phyloP scores from a whole-genome alignment of 2,113 vertebrate genomes.

The Mirza zaza region DNA sequence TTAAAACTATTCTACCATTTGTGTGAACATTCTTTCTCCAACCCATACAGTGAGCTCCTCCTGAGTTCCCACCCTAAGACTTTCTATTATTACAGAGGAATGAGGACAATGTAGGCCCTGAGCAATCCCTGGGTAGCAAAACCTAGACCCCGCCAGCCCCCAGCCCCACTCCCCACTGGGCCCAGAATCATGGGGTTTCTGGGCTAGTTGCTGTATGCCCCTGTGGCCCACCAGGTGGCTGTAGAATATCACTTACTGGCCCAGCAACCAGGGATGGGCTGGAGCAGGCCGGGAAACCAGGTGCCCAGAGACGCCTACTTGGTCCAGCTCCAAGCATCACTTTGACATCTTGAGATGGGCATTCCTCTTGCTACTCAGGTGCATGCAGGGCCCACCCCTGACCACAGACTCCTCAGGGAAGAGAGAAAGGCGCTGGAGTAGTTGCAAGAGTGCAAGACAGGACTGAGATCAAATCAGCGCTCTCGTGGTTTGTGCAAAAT shows the following conservation, averaged over 20 bases:
- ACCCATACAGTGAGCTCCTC: too few relatives aligned
- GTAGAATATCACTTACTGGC: neutral
- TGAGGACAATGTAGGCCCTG: fast-evolving
- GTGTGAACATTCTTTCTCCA: too few relatives aligned
- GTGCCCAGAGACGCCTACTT: fast-evolving
- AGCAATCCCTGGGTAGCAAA: neutral
- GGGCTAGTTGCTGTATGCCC: neutral
- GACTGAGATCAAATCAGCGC: neutral
- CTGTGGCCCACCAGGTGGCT: neutral
- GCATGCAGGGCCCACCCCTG: neutral
- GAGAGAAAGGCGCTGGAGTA: fast-evolving
- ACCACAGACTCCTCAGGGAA: neutral
- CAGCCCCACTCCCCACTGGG: neutral
- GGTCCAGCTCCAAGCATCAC: too few relatives aligned
- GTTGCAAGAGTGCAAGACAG: neutral
- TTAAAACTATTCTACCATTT: too few relatives aligned
- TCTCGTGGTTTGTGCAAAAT: neutral
- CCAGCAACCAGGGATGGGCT: fast-evolving
- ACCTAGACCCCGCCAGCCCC: too few relatives aligned
- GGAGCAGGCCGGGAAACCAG: neutral
- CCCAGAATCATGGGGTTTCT: neutral
- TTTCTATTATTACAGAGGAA: neutral
- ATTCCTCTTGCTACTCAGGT: too few relatives aligned
- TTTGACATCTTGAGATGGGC: neutral
- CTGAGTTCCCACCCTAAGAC: too few relatives aligned